Evolutionary conservation across 2,888 invertebrate species (phyloP), one percentile per base, ranked within the genome.

Genomic region (Adineta ricciae): DNA sequence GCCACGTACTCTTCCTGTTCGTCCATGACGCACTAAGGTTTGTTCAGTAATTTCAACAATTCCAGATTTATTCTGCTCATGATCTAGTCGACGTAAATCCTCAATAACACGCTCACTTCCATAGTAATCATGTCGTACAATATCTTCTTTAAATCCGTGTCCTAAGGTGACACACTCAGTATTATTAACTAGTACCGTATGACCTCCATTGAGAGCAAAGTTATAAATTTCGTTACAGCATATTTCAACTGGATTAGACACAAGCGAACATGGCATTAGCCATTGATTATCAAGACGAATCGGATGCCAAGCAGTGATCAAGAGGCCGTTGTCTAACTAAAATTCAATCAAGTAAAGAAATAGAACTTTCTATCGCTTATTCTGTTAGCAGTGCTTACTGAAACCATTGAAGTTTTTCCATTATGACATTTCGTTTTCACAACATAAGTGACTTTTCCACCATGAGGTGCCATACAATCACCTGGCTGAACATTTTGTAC

Each of bases 221-320:
- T 85, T 85, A n/a, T 73, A 85, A 24, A 85, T 84, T 41, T 19
- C 38, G 14, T 78, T 41, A 41, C 78, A 78, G 24, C 9, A 21
- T 19, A 78, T 78, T 21, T 78, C 41, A 4, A 36, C 32, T 11
- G 41, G 38, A 19, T 8, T n/a, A 3, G 41, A 38, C 4, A 78
- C 41, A 41, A 41, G 41, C 3, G 38, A 38, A 36, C 64, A 64
- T 19, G 85, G 85, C 56, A 85, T 83, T 32, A 83, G n/a, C 85
- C 85, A 85, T 83, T 83, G 72, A 11, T 24, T 9, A 19, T 78
- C 32, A 41, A 46, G 46, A 82, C 50, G 54, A 24, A 85, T 73
- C 1, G 85, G 85, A 82, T 85, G 85, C 41, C 83, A 85, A n/a
- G 85, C 83, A 38, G 85, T 85, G 14, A 85, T 83, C 0, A 78